Base-by-base conservation (phyloP, 2,888 invertebrate genomes). In the Temnothorax ravouxi region DNA sequence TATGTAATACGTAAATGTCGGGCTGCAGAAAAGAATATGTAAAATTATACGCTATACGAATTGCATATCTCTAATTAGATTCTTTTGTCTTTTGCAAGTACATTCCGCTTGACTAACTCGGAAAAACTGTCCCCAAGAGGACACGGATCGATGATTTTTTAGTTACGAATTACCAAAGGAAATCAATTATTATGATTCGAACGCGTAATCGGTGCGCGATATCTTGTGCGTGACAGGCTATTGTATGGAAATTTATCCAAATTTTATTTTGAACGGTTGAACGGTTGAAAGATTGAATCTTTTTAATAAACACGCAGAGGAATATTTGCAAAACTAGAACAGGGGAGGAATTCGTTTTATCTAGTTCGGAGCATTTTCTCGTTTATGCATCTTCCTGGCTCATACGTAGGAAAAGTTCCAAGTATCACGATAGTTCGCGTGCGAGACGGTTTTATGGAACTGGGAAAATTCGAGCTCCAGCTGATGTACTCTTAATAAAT, bases 401-500 rank as follows among this genome's bases (percentile, higher is more conserved):
- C n/a, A n/a, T 69, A 34, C 44, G 44, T 66, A 66, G 9, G 21
- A 25, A 66, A 44, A 62, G 8, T 62, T 62, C 21, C 34, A 50
- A 52, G 52, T 64, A 18, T 25, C 64, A 38, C 18, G 25, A 56
- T 44, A 25, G 56, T 38, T 76, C 25, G 64, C 64, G 38, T 13
- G 47, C 47, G 34, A 76, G 41, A 64, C 52, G n/a, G 38, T 76
- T 76, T 64, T 52, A 64, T 41, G 18, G n/a, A 41, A 25, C 6
- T 15, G n/a, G 29, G 67, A 77, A 69, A 56, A 67, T 56, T 77
- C 44, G 56, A 44, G 56, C 71, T 34, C 71, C 59, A 59, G 29
- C 69, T 71, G 71, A 71, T 71, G 79, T 41, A 41, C 79, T 56
- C 54, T 38, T 79, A 79, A 79, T 71, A 79, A 79, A 79, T 79